Percentiles rank a stretch among this genome's conserved stretches.
These are phyloP conservation scores for Coremacera marginata DNA, from an alignment of 2,888 invertebrate genomes.

Conservation along the genomic window DNA sequence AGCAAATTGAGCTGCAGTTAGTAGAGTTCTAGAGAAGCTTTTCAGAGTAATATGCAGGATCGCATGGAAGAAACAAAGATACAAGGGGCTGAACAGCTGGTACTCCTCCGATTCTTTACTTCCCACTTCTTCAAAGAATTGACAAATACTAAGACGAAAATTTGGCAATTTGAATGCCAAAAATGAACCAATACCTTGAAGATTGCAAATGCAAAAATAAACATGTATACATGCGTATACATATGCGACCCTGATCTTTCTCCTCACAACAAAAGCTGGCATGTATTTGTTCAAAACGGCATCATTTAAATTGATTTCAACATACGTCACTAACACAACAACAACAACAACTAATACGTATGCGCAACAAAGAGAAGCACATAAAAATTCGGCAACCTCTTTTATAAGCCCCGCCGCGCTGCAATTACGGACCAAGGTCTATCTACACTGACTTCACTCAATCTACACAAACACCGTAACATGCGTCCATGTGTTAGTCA, in stretches of 20 bases:
- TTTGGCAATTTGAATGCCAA: constrained; percentile 39
- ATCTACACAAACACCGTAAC: background rate
- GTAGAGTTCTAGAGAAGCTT: constrained; percentile 30
- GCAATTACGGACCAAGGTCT: constrained; percentile 26
- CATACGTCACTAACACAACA: constrained; percentile 15
- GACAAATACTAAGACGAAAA: constrained; percentile 17
- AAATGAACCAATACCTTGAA: constrained; percentile 2
- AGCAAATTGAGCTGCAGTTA: constrained; percentile 37
- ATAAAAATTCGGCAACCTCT: constrained; percentile 38
- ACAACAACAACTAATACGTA: background rate
- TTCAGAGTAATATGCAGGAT: constrained; percentile 22
- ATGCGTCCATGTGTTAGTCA: constrained; percentile 43
- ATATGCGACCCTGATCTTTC: constrained; percentile 23
- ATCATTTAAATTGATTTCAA: constrained; percentile 14
- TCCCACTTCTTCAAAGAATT: background rate
- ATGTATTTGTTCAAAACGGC: background rate
- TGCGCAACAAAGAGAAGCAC: constrained; percentile 1
- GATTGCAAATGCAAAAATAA: background rate
- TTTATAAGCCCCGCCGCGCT: constrained; percentile 5
- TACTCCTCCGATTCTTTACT: background rate
- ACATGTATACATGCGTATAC: background rate
- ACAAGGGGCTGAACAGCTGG: constrained; percentile 17
- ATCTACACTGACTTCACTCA: constrained; percentile 1
- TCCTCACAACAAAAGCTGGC: background rate
- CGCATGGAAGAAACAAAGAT: constrained; percentile 8